Base-by-base conservation (phyloP, 1,140 invertebrate genomes). In the Acromyrmex heyeri region DNA sequence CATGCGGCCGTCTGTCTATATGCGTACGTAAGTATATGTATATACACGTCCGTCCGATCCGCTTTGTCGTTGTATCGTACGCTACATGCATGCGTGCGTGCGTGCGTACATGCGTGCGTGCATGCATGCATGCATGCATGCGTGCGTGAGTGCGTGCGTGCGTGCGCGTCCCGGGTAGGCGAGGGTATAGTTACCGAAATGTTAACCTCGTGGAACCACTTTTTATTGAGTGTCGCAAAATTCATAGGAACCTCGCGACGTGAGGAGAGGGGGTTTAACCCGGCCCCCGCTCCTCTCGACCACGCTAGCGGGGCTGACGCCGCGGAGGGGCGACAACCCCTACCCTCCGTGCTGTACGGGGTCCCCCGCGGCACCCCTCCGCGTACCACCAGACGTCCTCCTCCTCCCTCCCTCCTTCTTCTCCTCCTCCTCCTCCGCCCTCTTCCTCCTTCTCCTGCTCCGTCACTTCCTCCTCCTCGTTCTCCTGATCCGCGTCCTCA, bases 161-260 rank as follows among this genome's bases (percentile, higher is more conserved):
- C 89, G 91, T 87, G 91, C 92, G 91, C 83, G 91, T 85, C 88
- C 87, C 85, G 93, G 91, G 90, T 92, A 91, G 91, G 91, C 94
- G 93, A 94, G 94, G 94, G 94, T 95, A 95, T 95, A 95, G 95
- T 95, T 95, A 95, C 94, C 95, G 94, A 95, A 95, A 95, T 95
- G 94, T 95, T 95, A 95, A 95, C 94, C 95, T 95, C 94, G 95
- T 95, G 94, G 94, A 95, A 95, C 95, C 94, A 95, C 95, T 95
- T 95, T 95, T 95, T 95, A 95, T 95, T 94, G 95, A 95, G 94
- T 95, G 94, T 95, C 95, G 95, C 95, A 94, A 95, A 95, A 95
- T 95, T 95, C 95, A 95, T 95, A 95, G 94, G 94, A 94, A 94
- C 92, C 94, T 93, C 92, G 86, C 89, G 85, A 76, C 91, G 87